These are phyloP conservation scores for Climacteris rufus DNA, from an alignment of 2,113 vertebrate species.

Conservation along the genomic window DNA sequence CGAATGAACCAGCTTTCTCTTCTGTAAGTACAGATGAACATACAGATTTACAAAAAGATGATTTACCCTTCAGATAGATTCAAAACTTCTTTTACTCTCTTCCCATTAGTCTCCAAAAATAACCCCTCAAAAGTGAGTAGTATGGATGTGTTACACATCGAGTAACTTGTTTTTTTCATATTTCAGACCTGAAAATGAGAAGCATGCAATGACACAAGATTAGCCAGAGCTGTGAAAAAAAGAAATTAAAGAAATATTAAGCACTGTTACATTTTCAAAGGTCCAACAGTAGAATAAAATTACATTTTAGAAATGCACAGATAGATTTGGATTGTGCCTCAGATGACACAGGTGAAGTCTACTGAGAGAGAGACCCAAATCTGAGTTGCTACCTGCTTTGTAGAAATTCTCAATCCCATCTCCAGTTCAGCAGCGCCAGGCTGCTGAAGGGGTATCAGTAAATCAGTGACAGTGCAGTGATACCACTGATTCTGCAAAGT, in stretches of 20 bases:
- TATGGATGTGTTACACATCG: background rate
- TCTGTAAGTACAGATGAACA: slow-evolving; percentile 80
- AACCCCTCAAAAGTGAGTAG: background rate
- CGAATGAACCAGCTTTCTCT: slow-evolving; percentile 98
- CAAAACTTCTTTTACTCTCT: background rate
- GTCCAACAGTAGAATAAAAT: background rate
- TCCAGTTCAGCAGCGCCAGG: background rate
- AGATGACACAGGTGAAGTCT: background rate
- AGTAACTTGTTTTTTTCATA: background rate
- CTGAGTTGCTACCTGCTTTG: background rate
- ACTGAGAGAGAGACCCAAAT: background rate
- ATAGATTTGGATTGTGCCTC: background rate
- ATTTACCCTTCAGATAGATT: background rate
- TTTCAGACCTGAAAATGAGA: slow-evolving; percentile 19
- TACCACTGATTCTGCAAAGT: background rate
- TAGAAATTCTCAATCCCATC: background rate
- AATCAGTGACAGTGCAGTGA: background rate
- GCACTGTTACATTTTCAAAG: background rate
- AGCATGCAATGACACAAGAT: background rate
- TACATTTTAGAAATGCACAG: background rate
- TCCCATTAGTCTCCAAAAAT: background rate
- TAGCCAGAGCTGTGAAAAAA: background rate
- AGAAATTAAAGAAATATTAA: background rate
- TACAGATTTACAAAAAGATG: background rate
- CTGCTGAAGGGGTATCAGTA: background rate